Base-by-base conservation (phyloP, 2,113 vertebrate genomes). In the Edolisoma coerulescens region DNA sequence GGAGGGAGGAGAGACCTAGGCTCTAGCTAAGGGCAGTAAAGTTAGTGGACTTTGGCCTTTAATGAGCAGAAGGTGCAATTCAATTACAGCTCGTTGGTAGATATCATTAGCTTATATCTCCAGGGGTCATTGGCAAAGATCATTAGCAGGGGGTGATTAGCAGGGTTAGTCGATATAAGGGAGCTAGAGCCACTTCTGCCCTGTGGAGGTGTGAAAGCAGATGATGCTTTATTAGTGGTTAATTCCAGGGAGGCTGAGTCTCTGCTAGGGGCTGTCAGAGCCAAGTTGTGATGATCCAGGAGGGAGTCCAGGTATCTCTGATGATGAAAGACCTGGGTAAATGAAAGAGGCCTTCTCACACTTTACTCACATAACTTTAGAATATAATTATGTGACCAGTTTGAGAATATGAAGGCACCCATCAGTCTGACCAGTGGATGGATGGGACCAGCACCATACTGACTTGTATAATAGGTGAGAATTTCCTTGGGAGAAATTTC, bases 101-200 rank as follows among this genome's bases (percentile, higher is more conserved):
- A 41, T 90, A 90, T 95, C 92, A 93, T 96, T 96, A 96, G 83
- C 85, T 84, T 53, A 1, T 90, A 35, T 65, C 93, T 92, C 80
- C 73, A 89, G 81, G 86, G 92, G 64, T 84, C 90, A 95, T 75
- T 95, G 76, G 60, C 44, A 94, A 71, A 64, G 76, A 89, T 90
- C 83, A 78, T 94, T 96, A 96, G 93, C 33, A 86, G 87, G 59
- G 37, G 30, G 33, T 94, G 90, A 78, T 96, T 96, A 96, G 76
- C 76, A 87, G 45, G 37, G 64, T 89, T 75, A 84, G 87, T 92
- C 7, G 0, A 95, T 95, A 79, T 22, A 17, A 68, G 35, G 24
- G 52, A 88, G 67, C 19, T 73, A 47, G 27, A 94, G 61, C 49
- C 11, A 30, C 19, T 69, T 50, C n/a, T 94, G 35, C 26, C 39